Evolutionary conservation across 2,113 vertebrate genomes (phyloP).

Genomic region (Melanerpes aurifrons): DNA sequence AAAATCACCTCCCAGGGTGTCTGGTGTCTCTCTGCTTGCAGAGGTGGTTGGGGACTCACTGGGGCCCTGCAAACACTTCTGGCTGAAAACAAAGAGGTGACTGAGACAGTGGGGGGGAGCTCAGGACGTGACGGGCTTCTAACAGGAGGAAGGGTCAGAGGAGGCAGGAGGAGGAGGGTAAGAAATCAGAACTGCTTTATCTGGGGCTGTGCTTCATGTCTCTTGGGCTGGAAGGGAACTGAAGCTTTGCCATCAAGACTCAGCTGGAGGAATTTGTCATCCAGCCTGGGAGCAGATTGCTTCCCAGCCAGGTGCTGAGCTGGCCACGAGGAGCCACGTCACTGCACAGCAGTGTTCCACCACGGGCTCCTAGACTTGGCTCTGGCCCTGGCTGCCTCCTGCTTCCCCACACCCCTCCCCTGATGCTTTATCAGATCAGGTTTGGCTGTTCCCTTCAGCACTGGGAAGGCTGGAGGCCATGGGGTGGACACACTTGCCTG

Average conservation of each 20-base stretch:
- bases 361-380: neutral
- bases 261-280: neutral
- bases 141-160: neutral
- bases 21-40: slow-evolving; percentile 1
- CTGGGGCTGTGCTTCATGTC: neutral
- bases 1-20: neutral
- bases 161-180: neutral
- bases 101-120: neutral
- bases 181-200: neutral
- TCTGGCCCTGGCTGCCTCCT: neutral
- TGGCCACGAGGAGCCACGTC: neutral
- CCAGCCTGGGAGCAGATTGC: neutral
- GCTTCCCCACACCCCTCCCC: neutral
- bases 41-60: neutral
- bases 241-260: neutral
- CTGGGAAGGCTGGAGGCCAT: neutral
- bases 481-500: rapidly evolving
- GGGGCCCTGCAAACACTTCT: neutral
- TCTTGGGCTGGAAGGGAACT: neutral
- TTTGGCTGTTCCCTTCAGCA: neutral
- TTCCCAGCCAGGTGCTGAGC: neutral
- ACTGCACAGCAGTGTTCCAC: neutral
- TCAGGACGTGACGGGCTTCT: neutral
- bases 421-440: rapidly evolving
- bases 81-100: neutral